Conservation (phyloP, 2,113 vertebrate species). For the Cyanocitta stelleri region DNA sequence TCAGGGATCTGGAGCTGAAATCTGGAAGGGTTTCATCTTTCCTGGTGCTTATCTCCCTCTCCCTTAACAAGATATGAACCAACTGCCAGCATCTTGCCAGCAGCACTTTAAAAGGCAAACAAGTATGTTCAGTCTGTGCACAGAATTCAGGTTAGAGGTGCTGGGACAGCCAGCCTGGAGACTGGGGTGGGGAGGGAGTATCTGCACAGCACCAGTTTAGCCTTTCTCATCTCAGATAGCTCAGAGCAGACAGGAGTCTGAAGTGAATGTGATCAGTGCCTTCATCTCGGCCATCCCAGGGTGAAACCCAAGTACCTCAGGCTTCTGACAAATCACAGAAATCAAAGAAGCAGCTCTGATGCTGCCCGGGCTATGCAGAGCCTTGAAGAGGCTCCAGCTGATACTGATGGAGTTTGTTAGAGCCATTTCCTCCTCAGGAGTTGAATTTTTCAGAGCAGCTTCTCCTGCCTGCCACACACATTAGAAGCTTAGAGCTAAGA, state of each 20-base stretch:
- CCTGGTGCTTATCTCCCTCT: not conserved
- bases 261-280: not conserved
- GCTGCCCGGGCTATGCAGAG: not conserved
- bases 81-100: not conserved
- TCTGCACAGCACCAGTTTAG: not conserved
- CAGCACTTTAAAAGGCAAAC: not conserved
- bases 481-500: not conserved
- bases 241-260: not conserved
- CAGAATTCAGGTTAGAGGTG: not conserved
- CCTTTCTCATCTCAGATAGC: not conserved
- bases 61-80: not conserved
- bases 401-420: not conserved
- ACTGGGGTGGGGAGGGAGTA: not conserved
- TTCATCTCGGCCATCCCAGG: not conserved
- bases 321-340: not conserved
- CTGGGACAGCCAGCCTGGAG: not conserved
- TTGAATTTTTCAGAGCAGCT: not conserved
- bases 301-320: not conserved
- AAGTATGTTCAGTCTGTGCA: not conserved
- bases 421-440: not conserved
- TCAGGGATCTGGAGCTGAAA: not conserved
- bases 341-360: not conserved
- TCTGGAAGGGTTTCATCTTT: not conserved
- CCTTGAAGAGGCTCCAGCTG: not conserved
- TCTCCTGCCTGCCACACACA: not conserved